Conservation (phyloP, 2,113 vertebrate genomes). For the Galemys pyrenaicus region DNA sequence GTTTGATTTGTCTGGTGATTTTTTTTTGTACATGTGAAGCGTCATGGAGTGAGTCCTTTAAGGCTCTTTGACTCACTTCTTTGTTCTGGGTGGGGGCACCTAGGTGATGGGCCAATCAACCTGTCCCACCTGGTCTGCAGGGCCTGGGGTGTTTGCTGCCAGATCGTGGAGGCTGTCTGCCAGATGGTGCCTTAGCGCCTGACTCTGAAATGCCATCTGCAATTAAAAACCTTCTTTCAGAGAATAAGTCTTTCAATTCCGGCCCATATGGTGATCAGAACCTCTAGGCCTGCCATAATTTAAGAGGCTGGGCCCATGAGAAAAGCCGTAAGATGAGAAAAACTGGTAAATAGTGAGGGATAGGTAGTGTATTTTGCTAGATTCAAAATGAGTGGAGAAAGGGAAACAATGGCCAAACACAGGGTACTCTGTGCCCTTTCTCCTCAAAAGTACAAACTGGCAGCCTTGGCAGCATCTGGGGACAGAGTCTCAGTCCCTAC, state of each 20-base stretch:
- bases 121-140: constrained; percentile 1
- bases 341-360: neutral
- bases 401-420: neutral
- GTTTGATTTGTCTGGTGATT: neutral
- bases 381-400: neutral
- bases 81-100: neutral
- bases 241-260: constrained; percentile 56
- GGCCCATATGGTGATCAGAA: constrained; percentile 53
- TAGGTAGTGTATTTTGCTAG: neutral
- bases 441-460: fast-evolving
- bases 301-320: constrained; percentile 34
- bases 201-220: constrained; percentile 68
- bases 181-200: constrained; percentile 66
- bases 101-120: neutral
- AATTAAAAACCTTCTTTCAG: constrained; percentile 64
- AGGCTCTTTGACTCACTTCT: neutral
- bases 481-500: fast-evolving
- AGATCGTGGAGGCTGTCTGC: constrained; percentile 40
- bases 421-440: neutral
- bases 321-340: constrained; percentile 50
- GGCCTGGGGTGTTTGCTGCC: constrained; percentile 2
- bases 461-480: neutral
- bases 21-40: neutral
- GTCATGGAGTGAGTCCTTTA: neutral
- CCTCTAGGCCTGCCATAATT: constrained; percentile 22